Base-by-base conservation (phyloP, 2,797 vertebrate genomes). In the Muraenolepis orangiensis region DNA sequence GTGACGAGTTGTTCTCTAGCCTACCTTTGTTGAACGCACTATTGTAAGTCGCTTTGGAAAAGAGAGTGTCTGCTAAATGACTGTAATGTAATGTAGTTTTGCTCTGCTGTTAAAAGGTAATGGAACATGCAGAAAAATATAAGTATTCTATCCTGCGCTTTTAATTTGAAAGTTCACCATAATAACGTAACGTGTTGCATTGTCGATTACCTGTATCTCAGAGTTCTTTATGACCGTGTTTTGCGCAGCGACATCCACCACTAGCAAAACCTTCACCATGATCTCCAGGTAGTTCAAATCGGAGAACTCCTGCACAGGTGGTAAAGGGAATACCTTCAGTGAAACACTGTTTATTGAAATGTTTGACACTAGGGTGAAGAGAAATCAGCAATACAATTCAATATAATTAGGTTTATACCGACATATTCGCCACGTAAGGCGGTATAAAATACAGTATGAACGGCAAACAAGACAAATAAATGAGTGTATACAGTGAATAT, bases 281-380 rank as follows among this genome's bases (percentile, higher is more conserved):
- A 99, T 89, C 64, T 96, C 95, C 76, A 98, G 83, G 51, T 96
- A 96, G 89, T 95, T 97, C 72, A 95, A 79, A 26, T 92, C 88
- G 26, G 93, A 92, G 88, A 90, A 98, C 2, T 96, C 91, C 98
- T 99, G 88, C 83, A 80, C 74, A 77, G 30, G 38, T n/a, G 4
- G 28, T 1, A 67, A 75, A 28, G 14, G 16, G 4, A 26, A 38
- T 4, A 38, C 12, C 4, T 46, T 2, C 40, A 3, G 40, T 46
- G 40, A 64, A 26, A 4, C 6, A n/a, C 16, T 6, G n/a, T 57
- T 20, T n/a, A n/a, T 57, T 57, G 0, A n/a, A n/a, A n/a, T n/a
- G 12, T 57, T 57, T 57, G n/a, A 57, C 46, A 57, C 20, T 23
- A 23, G 20, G 51, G 26, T 64, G 12, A 64, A 57, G 20, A 57